Evolutionary conservation across 2,888 invertebrate genomes (phyloP).

Genomic region (Theretra japonica): DNA sequence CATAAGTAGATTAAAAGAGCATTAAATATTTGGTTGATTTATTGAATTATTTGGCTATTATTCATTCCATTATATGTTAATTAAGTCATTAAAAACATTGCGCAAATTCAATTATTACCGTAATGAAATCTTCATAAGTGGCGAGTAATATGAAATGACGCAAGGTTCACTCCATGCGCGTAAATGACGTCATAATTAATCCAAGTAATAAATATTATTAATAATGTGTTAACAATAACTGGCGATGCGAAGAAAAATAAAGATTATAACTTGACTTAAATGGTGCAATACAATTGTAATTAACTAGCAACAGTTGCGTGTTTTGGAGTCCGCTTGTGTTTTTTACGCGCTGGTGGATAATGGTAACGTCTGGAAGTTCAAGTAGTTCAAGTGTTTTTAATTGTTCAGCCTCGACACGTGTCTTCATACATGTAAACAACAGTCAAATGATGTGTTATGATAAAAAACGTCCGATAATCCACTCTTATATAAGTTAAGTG

Average conservation of each 20-base stretch:
- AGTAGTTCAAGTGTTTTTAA: no score
- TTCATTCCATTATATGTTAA: background rate
- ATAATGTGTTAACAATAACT: background rate
- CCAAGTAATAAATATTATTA: background rate
- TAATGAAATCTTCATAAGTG: background rate
- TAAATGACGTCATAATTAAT: background rate
- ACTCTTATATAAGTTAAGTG: background rate
- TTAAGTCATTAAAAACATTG: background rate
- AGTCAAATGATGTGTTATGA: background rate
- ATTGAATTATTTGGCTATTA: no score
- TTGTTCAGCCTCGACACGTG: no score
- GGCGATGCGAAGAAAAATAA: background rate
- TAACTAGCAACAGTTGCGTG: background rate
- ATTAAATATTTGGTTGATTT: no score
- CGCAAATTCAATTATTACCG: background rate
- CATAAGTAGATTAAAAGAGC: no score
- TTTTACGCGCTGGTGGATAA: background rate
- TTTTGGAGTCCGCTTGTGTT: background rate
- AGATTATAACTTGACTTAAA: background rate
- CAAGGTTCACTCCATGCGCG: background rate
- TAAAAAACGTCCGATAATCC: no score
- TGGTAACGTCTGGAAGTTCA: background rate
- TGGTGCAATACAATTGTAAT: background rate
- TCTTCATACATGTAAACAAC: no score
- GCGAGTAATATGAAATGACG: background rate